These are phyloP conservation scores for Tychaedon coryphoeus DNA, from an alignment of 2,113 vertebrate genomes.

Conservation along the genomic window DNA sequence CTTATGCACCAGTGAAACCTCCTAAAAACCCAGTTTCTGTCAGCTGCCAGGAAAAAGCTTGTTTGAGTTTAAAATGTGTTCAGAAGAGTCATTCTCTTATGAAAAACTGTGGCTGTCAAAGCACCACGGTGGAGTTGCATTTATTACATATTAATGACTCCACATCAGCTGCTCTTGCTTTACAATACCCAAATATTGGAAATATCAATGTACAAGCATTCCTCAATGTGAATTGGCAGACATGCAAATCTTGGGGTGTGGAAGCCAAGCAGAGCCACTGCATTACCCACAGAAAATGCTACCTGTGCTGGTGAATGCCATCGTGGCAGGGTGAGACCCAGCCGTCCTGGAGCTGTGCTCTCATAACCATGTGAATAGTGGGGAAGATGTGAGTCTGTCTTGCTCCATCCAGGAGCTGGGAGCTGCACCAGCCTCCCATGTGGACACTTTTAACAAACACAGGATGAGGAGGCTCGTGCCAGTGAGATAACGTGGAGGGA, in stretches of 20 bases:
- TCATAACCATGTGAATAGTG: neutral
- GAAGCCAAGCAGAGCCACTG: neutral
- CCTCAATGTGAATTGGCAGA: neutral
- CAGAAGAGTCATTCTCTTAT: neutral
- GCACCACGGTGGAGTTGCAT: neutral
- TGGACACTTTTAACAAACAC: neutral
- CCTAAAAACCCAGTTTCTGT: neutral
- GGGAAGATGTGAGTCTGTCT: neutral
- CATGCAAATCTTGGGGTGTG: neutral
- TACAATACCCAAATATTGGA: neutral
- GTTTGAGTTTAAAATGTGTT: constrained; percentile 14
- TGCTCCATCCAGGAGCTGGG: accelerated
- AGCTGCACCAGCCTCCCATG: neutral
- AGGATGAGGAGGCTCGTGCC: neutral
- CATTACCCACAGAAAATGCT: accelerated
- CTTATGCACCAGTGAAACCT: neutral
- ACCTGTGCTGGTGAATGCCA: neutral
- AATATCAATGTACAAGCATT: neutral
- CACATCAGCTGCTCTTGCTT: neutral
- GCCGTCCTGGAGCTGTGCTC: accelerated
- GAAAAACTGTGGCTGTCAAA: neutral
- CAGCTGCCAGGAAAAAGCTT: neutral
- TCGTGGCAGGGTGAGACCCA: accelerated
- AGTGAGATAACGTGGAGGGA: neutral
- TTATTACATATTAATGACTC: constrained; percentile 21